A percentile compares a stretch with the other conserved stretches of the same genome.
Conservation (phyloP, 2,113 vertebrate genomes). For the Barnardius zonarius region DNA sequence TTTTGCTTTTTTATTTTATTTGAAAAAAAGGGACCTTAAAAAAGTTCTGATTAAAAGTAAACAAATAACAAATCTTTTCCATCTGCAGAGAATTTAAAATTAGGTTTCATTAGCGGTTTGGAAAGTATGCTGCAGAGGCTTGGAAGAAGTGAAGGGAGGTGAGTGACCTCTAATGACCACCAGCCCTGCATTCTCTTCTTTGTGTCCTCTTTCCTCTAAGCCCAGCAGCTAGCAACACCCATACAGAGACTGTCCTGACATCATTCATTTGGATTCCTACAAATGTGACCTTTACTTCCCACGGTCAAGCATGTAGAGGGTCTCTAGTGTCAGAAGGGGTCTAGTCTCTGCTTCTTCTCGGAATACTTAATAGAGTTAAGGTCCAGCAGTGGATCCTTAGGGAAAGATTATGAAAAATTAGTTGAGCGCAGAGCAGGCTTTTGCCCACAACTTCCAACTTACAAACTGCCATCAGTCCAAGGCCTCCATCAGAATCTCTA, state of each 20-base stretch:
- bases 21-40: not conserved
- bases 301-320: not conserved
- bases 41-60: conserved; percentile 5
- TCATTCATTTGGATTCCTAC: not conserved
- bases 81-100: conserved; percentile 22
- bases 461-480: not conserved
- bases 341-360: not conserved
- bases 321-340: not conserved
- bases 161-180: not conserved
- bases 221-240: not conserved
- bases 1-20: not conserved
- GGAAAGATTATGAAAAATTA: not conserved
- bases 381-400: not conserved
- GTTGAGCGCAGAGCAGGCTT: not conserved
- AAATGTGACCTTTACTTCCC: not conserved
- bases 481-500: not conserved
- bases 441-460: not conserved
- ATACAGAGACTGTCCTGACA: not conserved
- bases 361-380: not conserved
- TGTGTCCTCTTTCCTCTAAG: not conserved
- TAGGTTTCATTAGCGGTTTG: not conserved
- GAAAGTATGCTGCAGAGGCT: not conserved
- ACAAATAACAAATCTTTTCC: not conserved
- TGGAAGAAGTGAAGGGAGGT: not conserved
- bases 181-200: not conserved